Evolutionary conservation across 2,888 invertebrate genomes (phyloP).

Genomic region (Cantharis lateralis): DNA sequence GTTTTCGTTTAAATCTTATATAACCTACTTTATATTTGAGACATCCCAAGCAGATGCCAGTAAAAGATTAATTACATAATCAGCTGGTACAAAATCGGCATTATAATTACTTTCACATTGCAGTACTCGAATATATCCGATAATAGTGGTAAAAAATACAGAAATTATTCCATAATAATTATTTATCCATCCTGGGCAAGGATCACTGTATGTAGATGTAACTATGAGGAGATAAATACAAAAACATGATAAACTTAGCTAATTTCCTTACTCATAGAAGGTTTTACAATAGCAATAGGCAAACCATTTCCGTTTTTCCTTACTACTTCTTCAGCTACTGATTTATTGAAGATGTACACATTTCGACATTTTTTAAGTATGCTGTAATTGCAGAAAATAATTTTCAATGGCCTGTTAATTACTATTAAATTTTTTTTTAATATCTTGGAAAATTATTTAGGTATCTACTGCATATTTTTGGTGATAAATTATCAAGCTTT

Average conservation of each 20-base stretch:
- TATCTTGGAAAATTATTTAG: too few species aligned
- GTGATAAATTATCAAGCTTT: too few species aligned
- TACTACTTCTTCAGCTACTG: constrained; percentile 68
- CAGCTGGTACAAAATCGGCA: constrained; percentile 75
- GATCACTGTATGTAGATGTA: constrained; percentile 50
- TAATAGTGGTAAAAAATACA: constrained; percentile 57
- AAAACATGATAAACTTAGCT: too few species aligned
- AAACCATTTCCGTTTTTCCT: constrained; percentile 59
- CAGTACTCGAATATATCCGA: constrained; percentile 66
- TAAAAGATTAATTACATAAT: constrained; percentile 79
- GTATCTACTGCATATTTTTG: too few species aligned
- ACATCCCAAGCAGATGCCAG: constrained; percentile 73
- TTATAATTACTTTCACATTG: constrained; percentile 58
- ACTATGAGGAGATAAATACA: constrained; percentile 35
- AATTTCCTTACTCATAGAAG: constrained; percentile 43
- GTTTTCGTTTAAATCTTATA: too few species aligned
- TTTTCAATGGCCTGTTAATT: too few species aligned
- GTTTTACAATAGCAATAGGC: constrained; percentile 69
- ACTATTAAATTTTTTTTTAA: too few species aligned
- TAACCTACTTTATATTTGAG: constrained; percentile 8
- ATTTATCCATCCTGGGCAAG: constrained; percentile 68
- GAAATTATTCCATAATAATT: constrained; percentile 67
- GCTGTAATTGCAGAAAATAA: too few species aligned
- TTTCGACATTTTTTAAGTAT: constrained; percentile 65
- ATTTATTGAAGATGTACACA: constrained; percentile 76